A percentile compares a stretch with the other conserved stretches of the same genome.
phyloP scores from a whole-genome alignment of 92 coral and sea anemone genomes.

The Paragorgia papillata region DNA sequence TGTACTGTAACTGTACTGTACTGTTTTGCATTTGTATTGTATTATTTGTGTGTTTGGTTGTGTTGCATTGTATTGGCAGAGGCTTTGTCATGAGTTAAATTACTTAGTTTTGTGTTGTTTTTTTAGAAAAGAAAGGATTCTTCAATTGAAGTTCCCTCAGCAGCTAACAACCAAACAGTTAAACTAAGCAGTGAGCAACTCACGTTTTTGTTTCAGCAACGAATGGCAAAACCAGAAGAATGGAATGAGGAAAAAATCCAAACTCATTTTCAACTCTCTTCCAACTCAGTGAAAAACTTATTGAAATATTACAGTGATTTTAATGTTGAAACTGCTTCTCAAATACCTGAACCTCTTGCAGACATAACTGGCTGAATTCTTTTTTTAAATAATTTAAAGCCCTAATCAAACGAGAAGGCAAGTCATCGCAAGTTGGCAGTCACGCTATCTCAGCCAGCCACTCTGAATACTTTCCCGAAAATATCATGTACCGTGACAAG shows the following conservation, averaged over 20 bases:
- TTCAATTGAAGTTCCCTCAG: neutral
- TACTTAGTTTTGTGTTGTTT: neutral
- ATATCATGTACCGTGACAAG: too few species aligned
- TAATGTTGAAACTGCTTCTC: constrained; percentile 50
- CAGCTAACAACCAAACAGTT: constrained; percentile 31
- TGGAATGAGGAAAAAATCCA: constrained; percentile 81
- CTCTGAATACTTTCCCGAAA: too few species aligned
- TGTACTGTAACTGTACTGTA: too few species aligned
- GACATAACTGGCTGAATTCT: too few species aligned
- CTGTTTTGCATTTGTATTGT: too few species aligned
- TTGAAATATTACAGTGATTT: constrained; percentile 81
- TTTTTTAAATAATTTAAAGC: too few species aligned
- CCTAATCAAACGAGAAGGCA: too few species aligned
- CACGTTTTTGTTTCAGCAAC: constrained; percentile 70
- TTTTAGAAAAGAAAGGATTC: neutral
- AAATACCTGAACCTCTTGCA: constrained; percentile 24
- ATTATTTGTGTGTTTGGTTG: too few species aligned
- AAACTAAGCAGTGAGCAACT: constrained; percentile 63
- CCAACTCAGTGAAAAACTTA: constrained; percentile 61
- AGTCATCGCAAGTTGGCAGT: too few species aligned
- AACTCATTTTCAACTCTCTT: constrained; percentile 69
- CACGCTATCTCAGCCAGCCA: too few species aligned
- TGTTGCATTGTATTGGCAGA: too few species aligned
- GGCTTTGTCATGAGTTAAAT: too few species aligned
- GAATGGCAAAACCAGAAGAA: constrained; percentile 62